A percentile compares a stretch with the other conserved stretches of the same genome.
Evolutionary conservation across 2,113 vertebrate species (phyloP).

Genomic region (Mustela nigripes): DNA sequence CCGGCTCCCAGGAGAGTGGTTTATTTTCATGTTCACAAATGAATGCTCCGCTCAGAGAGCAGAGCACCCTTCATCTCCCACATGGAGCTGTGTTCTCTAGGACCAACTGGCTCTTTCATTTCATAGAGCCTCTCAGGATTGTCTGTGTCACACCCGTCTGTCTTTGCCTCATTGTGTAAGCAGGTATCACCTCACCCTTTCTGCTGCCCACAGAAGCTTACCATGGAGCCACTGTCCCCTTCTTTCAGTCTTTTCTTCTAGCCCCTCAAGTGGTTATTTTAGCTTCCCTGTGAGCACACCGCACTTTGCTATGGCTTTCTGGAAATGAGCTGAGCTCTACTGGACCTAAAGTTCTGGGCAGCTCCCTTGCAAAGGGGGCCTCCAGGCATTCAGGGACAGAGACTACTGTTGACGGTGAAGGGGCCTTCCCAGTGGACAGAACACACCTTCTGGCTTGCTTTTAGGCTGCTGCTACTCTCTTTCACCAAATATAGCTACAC

Average conservation of each 20-base stretch:
- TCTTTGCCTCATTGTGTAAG: neutral
- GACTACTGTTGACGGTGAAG: neutral
- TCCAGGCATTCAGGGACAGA: neutral
- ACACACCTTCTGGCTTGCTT: neutral
- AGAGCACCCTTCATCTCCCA: neutral
- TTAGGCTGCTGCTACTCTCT: neutral
- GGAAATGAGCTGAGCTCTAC: neutral
- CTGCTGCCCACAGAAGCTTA: neutral
- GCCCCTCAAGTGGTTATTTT: neutral
- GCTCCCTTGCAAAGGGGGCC: too few species aligned
- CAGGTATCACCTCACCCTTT: neutral
- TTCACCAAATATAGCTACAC: neutral
- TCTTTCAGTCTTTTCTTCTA: neutral
- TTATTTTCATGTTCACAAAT: conserved; percentile 11
- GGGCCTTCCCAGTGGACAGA: neutral
- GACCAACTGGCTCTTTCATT: neutral
- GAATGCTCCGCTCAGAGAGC: neutral
- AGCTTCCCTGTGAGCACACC: neutral
- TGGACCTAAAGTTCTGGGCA: neutral
- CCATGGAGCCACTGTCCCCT: neutral
- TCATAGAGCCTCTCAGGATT: neutral
- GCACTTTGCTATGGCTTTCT: neutral
- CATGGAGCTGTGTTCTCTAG: neutral
- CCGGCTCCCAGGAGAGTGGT: neutral
- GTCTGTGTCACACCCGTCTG: neutral